phyloP scores from a whole-genome alignment of 53 echinoderm and acorn worm species.

The Luidia sarsii region DNA sequence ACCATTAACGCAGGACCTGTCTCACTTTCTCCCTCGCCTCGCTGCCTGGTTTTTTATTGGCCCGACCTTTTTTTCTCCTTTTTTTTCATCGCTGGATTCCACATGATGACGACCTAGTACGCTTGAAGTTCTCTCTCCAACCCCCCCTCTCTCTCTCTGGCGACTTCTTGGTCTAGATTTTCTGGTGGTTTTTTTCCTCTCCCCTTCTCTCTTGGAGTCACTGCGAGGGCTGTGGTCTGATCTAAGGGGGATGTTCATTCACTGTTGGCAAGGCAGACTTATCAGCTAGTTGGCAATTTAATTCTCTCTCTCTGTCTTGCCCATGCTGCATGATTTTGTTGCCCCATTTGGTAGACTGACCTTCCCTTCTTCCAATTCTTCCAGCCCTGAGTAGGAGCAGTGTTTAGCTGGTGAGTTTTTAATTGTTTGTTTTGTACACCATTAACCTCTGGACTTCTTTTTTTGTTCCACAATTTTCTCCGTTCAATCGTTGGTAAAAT shows the following conservation, averaged over 20 bases:
- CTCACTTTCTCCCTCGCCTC: slow-evolving; percentile 37
- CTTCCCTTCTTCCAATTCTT: no score
- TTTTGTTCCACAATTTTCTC: no score
- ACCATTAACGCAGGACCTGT: slow-evolving; percentile 62
- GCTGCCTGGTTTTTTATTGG: neutral
- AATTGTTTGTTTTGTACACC: no score
- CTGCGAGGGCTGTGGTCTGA: slow-evolving; percentile 27
- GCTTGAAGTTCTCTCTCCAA: slow-evolving; percentile 27
- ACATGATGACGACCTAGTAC: slow-evolving; percentile 33
- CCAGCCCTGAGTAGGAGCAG: no score
- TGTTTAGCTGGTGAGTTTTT: no score
- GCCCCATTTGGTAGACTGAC: no score
- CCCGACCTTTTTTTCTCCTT: slow-evolving; percentile 19
- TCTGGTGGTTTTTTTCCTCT: slow-evolving; percentile 18
- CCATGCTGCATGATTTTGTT: no score
- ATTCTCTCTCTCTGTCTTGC: no score
- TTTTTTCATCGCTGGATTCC: slow-evolving; percentile 27
- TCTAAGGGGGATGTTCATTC: slow-evolving; percentile 31
- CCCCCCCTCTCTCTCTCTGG: no score
- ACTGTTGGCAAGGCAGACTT: slow-evolving; percentile 11
- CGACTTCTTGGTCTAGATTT: slow-evolving; percentile 58
- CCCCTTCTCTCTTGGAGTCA: no score
- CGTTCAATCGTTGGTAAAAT: no score
- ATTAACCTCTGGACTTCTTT: no score
- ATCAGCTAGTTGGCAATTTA: slow-evolving; percentile 31